Evolutionary conservation across 2,797 vertebrate genomes (phyloP), one percentile per base, ranked within the genome.

Genomic region (Podarcis siculus): DNA sequence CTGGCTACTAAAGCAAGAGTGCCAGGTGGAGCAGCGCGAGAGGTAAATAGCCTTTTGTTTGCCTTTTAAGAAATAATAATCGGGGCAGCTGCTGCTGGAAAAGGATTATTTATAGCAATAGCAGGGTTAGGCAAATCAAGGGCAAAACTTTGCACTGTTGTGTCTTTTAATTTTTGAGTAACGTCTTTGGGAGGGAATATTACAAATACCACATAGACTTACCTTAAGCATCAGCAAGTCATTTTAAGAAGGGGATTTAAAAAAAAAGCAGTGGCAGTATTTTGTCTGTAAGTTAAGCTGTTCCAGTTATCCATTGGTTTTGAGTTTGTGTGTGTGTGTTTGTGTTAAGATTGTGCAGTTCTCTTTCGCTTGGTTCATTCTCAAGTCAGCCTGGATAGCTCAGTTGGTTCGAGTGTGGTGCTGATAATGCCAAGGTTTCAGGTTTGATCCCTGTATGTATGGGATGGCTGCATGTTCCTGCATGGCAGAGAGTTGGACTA

Each of bases 21-120:
- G 96, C 95, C 98, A 98, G 98, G 97, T 98, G 98, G 96, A 96
- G 94, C 90, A 96, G 96, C 98, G 98, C 98, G 97, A 98, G 98
- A 96, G 96, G 96, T 96, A 98, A 98, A 98, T 97, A 98, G 87
- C 81, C 49, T 55, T 49, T 2, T 95, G 94, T 95, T 95, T 95
- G 90, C 86, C 87, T 92, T 90, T 69, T 79, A 85, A 78, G 87
- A 55, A 67, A 89, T 88, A 88, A 81, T 92, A 94, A 86, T 61
- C 55, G 8, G 86, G 61, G 27, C 49, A 87, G 78, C 67, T 42
- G 94, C 87, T 95, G 89, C 77, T 79, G 79, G 80, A 91, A 89
- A 86, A 91, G 89, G 42, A 89, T 92, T 89, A 55, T 66, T 76
- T 89, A 64, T 76, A 71, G n/a, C 71, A 86, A 42, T 78, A 92